A percentile compares a stretch with the other conserved stretches of the same genome.
Conservation (phyloP, 2,888 invertebrate species). For the Pteria penguin region DNA sequence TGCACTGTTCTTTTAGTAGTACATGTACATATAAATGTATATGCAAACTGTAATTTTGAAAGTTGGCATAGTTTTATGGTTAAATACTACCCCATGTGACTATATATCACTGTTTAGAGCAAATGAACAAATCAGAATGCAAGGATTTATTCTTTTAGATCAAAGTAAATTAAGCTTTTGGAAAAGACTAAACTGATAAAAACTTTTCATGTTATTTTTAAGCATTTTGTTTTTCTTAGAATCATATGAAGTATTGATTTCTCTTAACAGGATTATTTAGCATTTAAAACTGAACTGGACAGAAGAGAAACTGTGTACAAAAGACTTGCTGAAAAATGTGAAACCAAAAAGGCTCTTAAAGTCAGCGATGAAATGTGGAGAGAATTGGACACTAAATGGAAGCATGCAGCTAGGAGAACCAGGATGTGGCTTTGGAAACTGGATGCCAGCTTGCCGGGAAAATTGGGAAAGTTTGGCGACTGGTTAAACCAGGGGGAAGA, state of each 20-base stretch:
- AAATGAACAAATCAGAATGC: no score
- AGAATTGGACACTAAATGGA: slow-evolving; percentile 90
- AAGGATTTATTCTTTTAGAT: no score
- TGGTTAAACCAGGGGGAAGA: slow-evolving; percentile 90
- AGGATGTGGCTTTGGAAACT: slow-evolving; percentile 90
- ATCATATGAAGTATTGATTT: no score
- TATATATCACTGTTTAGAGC: no score
- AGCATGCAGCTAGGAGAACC: slow-evolving; percentile 84
- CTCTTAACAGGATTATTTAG: slow-evolving; percentile 85
- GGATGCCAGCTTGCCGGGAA: slow-evolving; percentile 91
- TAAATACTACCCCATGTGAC: no score
- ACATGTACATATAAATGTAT: no score
- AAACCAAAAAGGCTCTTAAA: slow-evolving; percentile 89
- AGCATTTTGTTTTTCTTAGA: slow-evolving; percentile 1
- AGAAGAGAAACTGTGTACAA: slow-evolving; percentile 87
- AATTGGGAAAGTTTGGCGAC: slow-evolving; percentile 91
- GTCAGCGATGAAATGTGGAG: slow-evolving; percentile 93
- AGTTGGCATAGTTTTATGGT: no score
- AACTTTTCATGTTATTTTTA: not conserved
- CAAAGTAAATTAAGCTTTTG: no score
- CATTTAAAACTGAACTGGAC: slow-evolving; percentile 89
- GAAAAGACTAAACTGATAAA: not conserved
- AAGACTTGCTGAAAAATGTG: slow-evolving; percentile 89
- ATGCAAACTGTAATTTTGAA: no score
- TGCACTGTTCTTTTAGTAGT: no score